phyloP scores from a whole-genome alignment of 2,888 invertebrate species.

The Gryllus longicercus region DNA sequence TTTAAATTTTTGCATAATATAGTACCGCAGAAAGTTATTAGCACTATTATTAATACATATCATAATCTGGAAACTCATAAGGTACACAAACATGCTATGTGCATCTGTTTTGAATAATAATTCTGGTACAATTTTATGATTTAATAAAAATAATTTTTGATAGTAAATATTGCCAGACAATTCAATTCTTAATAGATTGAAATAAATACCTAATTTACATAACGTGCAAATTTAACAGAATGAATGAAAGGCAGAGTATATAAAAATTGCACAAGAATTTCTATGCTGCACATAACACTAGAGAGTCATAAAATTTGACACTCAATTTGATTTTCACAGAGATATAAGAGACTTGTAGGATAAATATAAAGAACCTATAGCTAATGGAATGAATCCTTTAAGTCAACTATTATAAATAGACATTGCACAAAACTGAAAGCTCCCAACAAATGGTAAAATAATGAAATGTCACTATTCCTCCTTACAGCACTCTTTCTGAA shows the following conservation, averaged over 20 bases:
- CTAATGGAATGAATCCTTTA: conserved; percentile 7
- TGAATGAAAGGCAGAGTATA: not conserved
- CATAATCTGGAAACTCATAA: no score
- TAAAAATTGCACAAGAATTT: not conserved
- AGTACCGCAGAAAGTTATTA: not conserved
- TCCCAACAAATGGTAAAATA: not conserved
- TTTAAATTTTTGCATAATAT: not conserved
- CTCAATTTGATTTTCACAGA: not conserved
- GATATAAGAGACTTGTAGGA: conserved; percentile 6
- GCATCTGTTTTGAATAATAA: no score
- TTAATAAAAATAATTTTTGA: no score
- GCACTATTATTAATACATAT: no score
- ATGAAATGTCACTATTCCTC: not conserved
- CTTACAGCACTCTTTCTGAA: not conserved
- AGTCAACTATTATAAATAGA: conserved; percentile 1
- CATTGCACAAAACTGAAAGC: not conserved
- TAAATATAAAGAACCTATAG: conserved; percentile 4
- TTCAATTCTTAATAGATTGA: not conserved
- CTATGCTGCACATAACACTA: not conserved
- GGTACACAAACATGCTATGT: no score
- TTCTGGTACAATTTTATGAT: no score
- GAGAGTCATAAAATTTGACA: conserved; percentile 11
- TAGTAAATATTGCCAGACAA: no score
- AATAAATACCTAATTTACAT: not conserved
- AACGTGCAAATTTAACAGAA: not conserved